Evolutionary conservation across 2,797 vertebrate species (phyloP).

Genomic region (Poeciliopsis presidionis): DNA sequence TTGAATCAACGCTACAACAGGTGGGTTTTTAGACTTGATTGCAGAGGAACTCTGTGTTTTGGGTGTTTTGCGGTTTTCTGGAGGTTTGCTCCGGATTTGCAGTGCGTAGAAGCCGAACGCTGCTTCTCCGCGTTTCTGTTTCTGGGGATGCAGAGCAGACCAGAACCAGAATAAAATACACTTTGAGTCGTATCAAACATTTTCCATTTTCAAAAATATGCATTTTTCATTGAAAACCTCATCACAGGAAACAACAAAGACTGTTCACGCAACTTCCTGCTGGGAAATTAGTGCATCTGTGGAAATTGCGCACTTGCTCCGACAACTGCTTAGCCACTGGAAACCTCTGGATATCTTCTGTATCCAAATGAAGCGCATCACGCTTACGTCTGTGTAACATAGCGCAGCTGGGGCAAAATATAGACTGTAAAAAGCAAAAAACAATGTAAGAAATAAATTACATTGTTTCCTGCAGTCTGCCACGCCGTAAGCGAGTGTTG

Average conservation of each 20-base stretch:
- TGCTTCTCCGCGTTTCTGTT: too few relatives aligned
- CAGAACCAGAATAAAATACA: neutral
- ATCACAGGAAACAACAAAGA: neutral
- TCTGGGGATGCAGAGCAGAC: too few relatives aligned
- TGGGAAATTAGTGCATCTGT: neutral
- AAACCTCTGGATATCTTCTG: neutral
- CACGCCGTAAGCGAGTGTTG: conserved; percentile 21
- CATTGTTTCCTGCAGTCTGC: conserved; percentile 40
- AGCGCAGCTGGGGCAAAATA: conserved; percentile 68
- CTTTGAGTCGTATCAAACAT: neutral
- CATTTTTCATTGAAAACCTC: neutral
- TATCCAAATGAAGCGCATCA: conserved; percentile 9
- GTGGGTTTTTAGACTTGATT: too few relatives aligned
- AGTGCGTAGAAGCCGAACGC: too few relatives aligned
- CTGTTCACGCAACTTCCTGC: neutral
- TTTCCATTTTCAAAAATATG: neutral
- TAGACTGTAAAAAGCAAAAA: conserved; percentile 14
- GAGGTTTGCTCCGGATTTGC: too few relatives aligned
- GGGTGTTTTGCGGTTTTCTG: too few relatives aligned
- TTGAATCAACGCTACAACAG: too few relatives aligned
- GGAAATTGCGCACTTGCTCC: conserved; percentile 1
- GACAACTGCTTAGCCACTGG: neutral
- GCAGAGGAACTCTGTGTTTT: too few relatives aligned
- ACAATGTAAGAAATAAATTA: conserved; percentile 42
- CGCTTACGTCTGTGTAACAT: neutral